A percentile compares a stretch with the other conserved stretches of the same genome.
These are phyloP conservation scores for Formicarius rufipectus DNA, from an alignment of 2,113 vertebrate genomes.

Conservation along the genomic window DNA sequence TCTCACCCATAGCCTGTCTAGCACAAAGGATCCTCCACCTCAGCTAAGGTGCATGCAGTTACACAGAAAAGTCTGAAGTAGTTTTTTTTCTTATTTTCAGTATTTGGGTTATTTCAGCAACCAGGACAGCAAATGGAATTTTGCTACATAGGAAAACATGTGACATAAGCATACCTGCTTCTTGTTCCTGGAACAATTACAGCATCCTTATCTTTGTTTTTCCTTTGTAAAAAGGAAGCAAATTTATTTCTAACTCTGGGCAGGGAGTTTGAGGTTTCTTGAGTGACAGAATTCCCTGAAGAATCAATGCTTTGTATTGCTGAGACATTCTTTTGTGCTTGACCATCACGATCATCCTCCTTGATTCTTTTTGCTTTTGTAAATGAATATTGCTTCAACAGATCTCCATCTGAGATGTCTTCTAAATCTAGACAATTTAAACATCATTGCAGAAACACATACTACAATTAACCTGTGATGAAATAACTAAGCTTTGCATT, in stretches of 20 bases:
- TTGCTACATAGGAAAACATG: neutral
- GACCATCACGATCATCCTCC: constrained; percentile 36
- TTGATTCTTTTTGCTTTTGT: constrained; percentile 79
- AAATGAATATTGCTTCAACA: constrained; percentile 86
- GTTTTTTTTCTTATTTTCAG: neutral
- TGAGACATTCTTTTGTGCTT: neutral
- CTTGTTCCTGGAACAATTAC: constrained; percentile 75
- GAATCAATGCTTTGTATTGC: neutral
- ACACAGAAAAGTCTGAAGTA: neutral
- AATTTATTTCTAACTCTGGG: constrained; percentile 81
- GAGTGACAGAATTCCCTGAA: neutral
- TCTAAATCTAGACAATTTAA: constrained; percentile 48
- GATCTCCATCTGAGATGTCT: constrained; percentile 81
- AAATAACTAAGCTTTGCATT: neutral
- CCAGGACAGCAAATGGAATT: neutral
- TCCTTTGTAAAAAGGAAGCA: constrained; percentile 83
- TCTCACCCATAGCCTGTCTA: neutral
- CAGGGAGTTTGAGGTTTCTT: neutral
- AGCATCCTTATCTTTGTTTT: constrained; percentile 74
- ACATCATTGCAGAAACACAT: neutral
- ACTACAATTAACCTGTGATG: neutral
- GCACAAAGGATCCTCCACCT: neutral
- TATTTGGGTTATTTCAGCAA: neutral
- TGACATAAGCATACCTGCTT: constrained; percentile 83
- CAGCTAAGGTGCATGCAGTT: neutral